phyloP scores from a whole-genome alignment of 2,888 invertebrate genomes.

The Acanthoscelides obtectus region DNA sequence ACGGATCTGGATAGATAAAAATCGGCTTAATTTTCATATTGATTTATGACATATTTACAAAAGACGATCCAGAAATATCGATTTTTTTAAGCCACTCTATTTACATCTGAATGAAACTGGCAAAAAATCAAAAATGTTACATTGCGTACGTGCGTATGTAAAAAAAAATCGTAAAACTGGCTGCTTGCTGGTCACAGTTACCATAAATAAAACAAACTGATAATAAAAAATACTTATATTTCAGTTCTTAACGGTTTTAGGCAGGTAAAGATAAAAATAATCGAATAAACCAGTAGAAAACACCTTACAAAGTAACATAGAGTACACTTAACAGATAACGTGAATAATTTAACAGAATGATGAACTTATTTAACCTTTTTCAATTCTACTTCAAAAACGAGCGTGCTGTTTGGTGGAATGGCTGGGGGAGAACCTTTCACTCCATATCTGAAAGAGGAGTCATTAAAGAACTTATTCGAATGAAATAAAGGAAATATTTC shows the following conservation, averaged over 20 bases:
- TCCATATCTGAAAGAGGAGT: slow-evolving; percentile 63
- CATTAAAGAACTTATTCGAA: no score
- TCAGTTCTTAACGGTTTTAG: neutral
- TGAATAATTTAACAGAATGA: neutral
- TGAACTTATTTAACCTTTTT: slow-evolving; percentile 64
- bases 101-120: no score
- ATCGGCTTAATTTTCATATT: no score
- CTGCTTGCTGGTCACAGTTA: no score
- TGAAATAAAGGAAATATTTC: no score
- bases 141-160: no score
- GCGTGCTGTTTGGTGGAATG: slow-evolving; percentile 82
- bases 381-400: slow-evolving; percentile 87
- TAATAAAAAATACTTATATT: neutral
- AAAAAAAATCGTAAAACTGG: no score
- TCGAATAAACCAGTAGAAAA: neutral
- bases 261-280: neutral
- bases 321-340: neutral
- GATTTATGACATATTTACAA: no score
- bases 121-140: no score
- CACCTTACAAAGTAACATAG: neutral
- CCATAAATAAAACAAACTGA: neutral
- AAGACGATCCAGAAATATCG: no score
- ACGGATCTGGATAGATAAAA: no score
- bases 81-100: no score
- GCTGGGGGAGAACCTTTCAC: slow-evolving; percentile 74